Conservation (phyloP, 2,888 invertebrate species). For the Leptopilina syphax region DNA sequence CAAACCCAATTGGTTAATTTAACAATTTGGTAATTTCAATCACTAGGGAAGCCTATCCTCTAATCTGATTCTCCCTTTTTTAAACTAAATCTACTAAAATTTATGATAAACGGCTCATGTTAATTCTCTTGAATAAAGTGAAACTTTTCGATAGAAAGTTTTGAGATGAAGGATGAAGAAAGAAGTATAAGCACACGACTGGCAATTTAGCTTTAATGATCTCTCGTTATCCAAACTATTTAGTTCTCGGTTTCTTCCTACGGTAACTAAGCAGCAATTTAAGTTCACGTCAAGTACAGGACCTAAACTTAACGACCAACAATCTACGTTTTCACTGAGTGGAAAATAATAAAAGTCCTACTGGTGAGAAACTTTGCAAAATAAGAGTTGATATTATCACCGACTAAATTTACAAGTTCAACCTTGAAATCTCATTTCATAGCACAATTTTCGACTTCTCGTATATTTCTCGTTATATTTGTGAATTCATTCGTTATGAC, state of each 20-base stretch:
- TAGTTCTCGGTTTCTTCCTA: constrained; percentile 15
- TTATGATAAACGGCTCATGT: no score
- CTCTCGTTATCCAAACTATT: constrained; percentile 26
- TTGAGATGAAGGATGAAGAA: neutral
- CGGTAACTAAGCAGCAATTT: constrained; percentile 13
- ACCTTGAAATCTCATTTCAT: no score
- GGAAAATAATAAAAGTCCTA: neutral
- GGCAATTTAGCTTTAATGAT: constrained; percentile 10
- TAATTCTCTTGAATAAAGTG: neutral
- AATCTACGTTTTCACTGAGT: neutral
- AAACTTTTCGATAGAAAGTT: neutral
- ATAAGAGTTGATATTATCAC: neutral
- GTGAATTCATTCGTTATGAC: no score
- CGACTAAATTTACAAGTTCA: neutral
- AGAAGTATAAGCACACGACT: neutral
- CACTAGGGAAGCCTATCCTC: no score
- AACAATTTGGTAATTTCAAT: no score
- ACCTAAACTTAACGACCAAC: constrained; percentile 7
- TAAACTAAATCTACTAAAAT: no score
- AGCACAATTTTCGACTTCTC: no score
- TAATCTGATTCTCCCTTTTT: no score
- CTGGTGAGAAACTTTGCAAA: neutral
- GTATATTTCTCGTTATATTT: no score
- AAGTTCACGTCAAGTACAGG: constrained; percentile 21
- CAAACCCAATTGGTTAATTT: no score